Evolutionary conservation across 2,113 vertebrate genomes (phyloP).

Genomic region (Gavia stellata): DNA sequence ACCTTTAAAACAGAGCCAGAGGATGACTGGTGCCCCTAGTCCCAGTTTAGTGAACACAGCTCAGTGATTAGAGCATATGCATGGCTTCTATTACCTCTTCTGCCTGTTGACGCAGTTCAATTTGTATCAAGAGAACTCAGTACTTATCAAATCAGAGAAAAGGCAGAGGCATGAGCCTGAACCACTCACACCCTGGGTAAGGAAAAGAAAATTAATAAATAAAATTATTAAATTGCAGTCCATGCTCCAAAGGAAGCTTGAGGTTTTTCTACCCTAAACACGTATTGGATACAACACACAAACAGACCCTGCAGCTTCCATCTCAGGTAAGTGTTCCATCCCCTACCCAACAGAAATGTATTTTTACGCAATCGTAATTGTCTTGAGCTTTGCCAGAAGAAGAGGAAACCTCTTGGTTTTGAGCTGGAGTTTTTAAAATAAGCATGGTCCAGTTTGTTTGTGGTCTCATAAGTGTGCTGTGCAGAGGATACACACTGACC

Average conservation of each 20-base stretch:
- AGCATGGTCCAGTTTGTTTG: not conserved
- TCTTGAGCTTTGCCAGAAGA: not conserved
- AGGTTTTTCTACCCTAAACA: not conserved
- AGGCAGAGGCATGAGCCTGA: not conserved
- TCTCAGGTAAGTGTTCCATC: not conserved
- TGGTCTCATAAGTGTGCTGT: not conserved
- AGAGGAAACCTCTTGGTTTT: not conserved
- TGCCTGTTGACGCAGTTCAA: not conserved
- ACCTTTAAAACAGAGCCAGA: not conserved
- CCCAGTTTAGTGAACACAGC: not conserved
- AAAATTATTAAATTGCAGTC: not conserved
- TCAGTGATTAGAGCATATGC: not conserved
- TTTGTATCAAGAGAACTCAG: not conserved
- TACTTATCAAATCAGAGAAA: not conserved
- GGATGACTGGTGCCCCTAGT: not conserved
- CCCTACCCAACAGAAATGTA: not conserved
- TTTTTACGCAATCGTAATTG: not conserved
- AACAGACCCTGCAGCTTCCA: not conserved
- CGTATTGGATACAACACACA: not conserved
- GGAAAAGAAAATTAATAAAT: not conserved
- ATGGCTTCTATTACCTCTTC: not conserved
- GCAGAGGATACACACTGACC: not conserved
- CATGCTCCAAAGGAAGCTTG: not conserved
- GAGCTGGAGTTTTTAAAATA: not conserved
- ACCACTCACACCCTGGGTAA: not conserved